Evolutionary conservation across 2,888 invertebrate genomes (phyloP), one percentile per base, ranked within the genome.

Genomic region (Drosophila picticornis): DNA sequence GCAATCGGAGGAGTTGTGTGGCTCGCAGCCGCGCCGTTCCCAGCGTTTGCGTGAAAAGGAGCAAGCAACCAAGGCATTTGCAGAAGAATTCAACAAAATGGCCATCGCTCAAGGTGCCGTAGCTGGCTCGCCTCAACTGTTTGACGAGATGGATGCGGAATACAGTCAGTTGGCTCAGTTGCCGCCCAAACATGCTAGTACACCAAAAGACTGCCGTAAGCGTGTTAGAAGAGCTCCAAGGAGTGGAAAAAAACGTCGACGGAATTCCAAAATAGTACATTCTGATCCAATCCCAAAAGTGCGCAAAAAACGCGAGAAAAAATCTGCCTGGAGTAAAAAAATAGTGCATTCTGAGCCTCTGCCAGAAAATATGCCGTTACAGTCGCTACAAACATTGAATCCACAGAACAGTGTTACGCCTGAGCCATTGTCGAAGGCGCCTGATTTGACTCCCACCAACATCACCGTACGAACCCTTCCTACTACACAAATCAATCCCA

Each of bases 41-140:
- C 79, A 77, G 48, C 77, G 88, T 11, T 65, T 88, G 32, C 56
- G 69, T 9, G 69, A 67, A 40, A 83, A 46, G 31, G 19, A 69
- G 10, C 55, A 46, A 52, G 19, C 34, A 3, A 10, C 7, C 10
- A 38, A 43, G n/a, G 27, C 5, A 13, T 16, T n/a, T 25, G 3
- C 29, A 11, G 58, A 19, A 16, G 55, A 55, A 27, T 46, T 9
- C 2, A 46, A 22, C 22, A 43, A 40, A 9, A 22, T 5, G 1
- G 46, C 25, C 9, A 31, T 19, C 27, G n/a, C 5, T 40, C n/a
- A 1, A 46, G n/a, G 29, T 13, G n/a, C 19, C 6, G 3, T 9
- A 38, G 0, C 10, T 19, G 31, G 38, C 11, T 84, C 84, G 1
- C 84, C 84, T 0, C 72, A 77, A 65, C 36, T 84, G 13, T 88